phyloP scores from a whole-genome alignment of 2,797 vertebrate genomes.

The Spatula clypeata region DNA sequence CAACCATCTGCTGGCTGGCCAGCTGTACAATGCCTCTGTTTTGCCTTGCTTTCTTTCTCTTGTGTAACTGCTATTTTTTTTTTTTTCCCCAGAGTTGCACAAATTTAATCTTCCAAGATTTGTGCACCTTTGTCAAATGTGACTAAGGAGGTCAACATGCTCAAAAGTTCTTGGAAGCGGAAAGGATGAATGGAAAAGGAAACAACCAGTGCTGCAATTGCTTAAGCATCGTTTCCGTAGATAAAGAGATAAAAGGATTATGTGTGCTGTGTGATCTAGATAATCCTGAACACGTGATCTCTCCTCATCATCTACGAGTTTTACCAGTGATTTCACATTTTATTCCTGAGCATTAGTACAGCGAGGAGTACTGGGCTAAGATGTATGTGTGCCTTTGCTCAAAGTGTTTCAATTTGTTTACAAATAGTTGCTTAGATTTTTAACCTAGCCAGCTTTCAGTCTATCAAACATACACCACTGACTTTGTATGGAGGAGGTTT shows the following conservation, averaged over 20 bases:
- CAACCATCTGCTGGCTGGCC: not conserved
- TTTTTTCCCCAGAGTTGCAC: accelerated
- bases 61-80: not conserved
- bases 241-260: conserved; percentile 42
- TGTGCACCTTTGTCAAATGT: not conserved
- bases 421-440: not conserved
- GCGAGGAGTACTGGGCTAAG: not conserved
- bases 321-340: not conserved
- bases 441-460: not conserved
- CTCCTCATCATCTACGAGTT: not conserved
- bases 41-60: not conserved
- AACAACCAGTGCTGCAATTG: not conserved
- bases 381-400: accelerated
- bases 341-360: not conserved
- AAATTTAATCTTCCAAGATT: not conserved
- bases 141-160: not conserved
- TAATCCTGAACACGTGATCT: not conserved
- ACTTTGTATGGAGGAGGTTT: not conserved
- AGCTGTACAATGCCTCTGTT: not conserved
- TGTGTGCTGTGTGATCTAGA: not conserved
- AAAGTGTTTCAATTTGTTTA: not conserved
- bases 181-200: conserved; percentile 12
- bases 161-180: not conserved
- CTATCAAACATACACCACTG: not conserved
- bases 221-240: conserved; percentile 33